These are phyloP conservation scores for Heterodera filipjevi DNA, from an alignment of 2,888 invertebrate genomes.

Conservation along the genomic window DNA sequence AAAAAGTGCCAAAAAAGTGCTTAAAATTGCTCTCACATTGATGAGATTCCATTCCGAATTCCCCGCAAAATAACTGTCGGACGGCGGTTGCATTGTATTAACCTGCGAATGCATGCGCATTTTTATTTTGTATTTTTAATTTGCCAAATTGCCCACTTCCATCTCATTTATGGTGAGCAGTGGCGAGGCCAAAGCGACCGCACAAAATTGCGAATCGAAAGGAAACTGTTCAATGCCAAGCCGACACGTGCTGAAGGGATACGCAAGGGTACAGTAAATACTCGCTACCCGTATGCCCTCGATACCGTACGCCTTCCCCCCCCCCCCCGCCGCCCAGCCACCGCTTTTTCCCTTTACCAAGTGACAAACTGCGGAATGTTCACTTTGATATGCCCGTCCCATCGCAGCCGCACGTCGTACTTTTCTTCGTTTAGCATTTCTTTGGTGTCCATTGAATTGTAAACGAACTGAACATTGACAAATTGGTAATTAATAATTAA, in stretches of 20 bases:
- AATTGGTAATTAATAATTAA: conserved; percentile 43
- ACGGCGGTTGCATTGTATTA: conserved; percentile 19
- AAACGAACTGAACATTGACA: conserved; percentile 9
- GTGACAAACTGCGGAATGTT: conserved; percentile 60
- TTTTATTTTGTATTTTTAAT: neutral
- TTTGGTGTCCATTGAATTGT: conserved; percentile 62
- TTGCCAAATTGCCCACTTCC: conserved; percentile 47
- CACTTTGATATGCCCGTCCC: conserved; percentile 57
- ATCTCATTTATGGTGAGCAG: conserved; percentile 59
- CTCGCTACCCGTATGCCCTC: no score
- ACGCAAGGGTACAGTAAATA: neutral
- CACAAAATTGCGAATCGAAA: conserved; percentile 63
- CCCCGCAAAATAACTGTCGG: conserved; percentile 49
- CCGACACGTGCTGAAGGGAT: conserved; percentile 46
- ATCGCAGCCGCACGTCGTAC: conserved; percentile 57
- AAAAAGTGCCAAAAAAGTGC: no score
- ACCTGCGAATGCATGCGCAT: conserved; percentile 2
- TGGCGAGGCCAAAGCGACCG: conserved; percentile 61
- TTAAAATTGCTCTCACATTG: conserved; percentile 48
- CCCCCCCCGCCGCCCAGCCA: neutral
- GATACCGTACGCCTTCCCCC: neutral
- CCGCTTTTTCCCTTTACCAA: no score
- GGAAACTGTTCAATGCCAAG: conserved; percentile 60
- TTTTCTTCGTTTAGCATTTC: conserved; percentile 60
- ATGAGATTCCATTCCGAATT: conserved; percentile 63